These are phyloP conservation scores for Apistogramma diplotaenia DNA, from an alignment of 2,113 vertebrate species.

Conservation along the genomic window DNA sequence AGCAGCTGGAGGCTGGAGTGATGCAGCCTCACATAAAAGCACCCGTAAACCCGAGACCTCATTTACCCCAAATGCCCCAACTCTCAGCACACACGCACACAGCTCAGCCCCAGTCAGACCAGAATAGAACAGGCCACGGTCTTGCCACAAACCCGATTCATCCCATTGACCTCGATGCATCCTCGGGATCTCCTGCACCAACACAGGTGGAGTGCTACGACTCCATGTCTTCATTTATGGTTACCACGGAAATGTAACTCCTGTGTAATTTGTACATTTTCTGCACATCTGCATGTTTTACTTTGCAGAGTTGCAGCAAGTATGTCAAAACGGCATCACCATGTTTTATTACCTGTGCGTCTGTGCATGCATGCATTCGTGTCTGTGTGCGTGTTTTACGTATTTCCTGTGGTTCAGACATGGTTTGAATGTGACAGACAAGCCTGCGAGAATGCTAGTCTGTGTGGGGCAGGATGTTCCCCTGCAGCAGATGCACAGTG, in stretches of 20 bases:
- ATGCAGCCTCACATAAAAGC: constrained; percentile 70
- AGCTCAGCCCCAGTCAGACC: constrained; percentile 48
- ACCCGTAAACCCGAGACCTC: constrained; percentile 70
- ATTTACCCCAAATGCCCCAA: constrained; percentile 72
- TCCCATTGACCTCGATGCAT: constrained; percentile 59
- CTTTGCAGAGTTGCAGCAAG: constrained; percentile 28
- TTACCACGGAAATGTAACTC: neutral
- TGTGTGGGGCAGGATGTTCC: constrained; percentile 62
- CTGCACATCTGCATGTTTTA: neutral
- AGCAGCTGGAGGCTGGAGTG: constrained; percentile 58
- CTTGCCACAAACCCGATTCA: constrained; percentile 64
- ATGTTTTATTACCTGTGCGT: constrained; percentile 50
- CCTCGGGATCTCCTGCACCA: constrained; percentile 48
- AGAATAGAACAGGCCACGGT: constrained; percentile 65
- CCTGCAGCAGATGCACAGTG: constrained; percentile 55
- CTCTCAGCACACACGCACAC: constrained; percentile 28
- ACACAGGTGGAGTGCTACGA: constrained; percentile 38
- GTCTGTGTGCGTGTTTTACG: constrained; percentile 21
- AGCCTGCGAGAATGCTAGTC: constrained; percentile 49
- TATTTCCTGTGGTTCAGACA: constrained; percentile 72
- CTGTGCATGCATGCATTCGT: constrained; percentile 1
- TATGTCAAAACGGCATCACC: neutral
- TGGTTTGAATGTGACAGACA: constrained; percentile 69
- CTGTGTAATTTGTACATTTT: constrained; percentile 4
- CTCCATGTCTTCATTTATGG: neutral